Evolutionary conservation across 53 echinoderm and acorn worm species (phyloP).

Genomic region (Henricia sp.): DNA sequence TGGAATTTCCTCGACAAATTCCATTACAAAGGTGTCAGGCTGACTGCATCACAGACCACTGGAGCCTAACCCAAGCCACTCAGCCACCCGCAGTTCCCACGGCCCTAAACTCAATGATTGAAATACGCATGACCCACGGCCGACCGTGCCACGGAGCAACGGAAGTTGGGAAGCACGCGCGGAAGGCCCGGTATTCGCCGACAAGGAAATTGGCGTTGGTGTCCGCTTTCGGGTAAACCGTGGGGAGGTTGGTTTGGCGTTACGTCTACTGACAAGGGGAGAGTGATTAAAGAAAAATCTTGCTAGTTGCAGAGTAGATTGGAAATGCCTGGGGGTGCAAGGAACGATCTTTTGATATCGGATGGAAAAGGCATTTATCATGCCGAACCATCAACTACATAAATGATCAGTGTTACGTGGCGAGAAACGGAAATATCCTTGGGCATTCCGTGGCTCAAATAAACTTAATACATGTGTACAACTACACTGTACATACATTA

Average conservation of each 20-base stretch:
- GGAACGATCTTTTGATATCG: not conserved
- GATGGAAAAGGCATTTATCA: not conserved
- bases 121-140: not conserved
- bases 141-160: not conserved
- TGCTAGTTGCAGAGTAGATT: not conserved
- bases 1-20: constrained; percentile 51
- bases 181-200: too few relatives aligned
- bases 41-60: not conserved
- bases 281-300: not conserved
- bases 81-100: too few relatives aligned
- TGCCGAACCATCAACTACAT: not conserved
- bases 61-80: not conserved
- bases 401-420: not conserved
- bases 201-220: not conserved
- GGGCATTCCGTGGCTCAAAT: not conserved
- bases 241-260: not conserved
- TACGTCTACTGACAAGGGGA: not conserved
- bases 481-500: constrained; percentile 12
- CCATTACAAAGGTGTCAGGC: constrained; percentile 45
- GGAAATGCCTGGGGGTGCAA: not conserved
- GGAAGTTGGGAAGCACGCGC: not conserved
- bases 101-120: not conserved
- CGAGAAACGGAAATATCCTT: not conserved
- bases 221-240: not conserved
- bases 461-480: not conserved